Base-by-base conservation (phyloP, 2,888 invertebrate genomes). In the Tetragonisca angustula region DNA sequence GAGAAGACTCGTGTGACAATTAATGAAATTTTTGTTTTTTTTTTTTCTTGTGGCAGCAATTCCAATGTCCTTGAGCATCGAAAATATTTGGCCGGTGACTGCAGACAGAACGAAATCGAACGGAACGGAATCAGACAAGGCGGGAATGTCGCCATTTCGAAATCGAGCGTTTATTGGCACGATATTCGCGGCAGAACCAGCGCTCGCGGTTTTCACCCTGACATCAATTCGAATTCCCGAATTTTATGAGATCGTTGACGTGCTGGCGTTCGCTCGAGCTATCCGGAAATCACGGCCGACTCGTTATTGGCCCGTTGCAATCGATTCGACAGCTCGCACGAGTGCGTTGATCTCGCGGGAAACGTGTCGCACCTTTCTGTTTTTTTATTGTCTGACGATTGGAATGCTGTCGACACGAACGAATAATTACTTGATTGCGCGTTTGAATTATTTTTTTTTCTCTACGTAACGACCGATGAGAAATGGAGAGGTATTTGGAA, bases 221-320 rank as follows among this genome's bases (percentile, higher is more conserved):
- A 62, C 83, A 78, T 76, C 81, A 83, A 88, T 87, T 83, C 67
- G 79, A 81, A 88, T 88, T 87, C 76, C 83, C 79, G 79, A 87
- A 83, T 83, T 89, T 88, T 89, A 80, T 80, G 87, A 76, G 75
- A 81, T 27, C 84, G 81, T 74, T 79, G 81, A 87, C 81, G 62
- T 59, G 76, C 71, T 24, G 32, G 6, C 69, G 73, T 49, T 64
- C 43, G 17, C 43, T 62, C 68, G 50, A 64, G 36, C 59, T 79
- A 65, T 71, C 78, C 76, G 76, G 59, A 78, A 79, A 73, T 76
- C 81, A 69, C 79, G 74, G 24, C 19, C 67, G 21, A 59, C 32
- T 65, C 78, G 87, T 79, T 81, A 87, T 81, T 79, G 75, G 52
- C n/a, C 54, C 54, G 56, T 52, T 24, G 77, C 79, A 78, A 79